Evolutionary conservation across 2,888 invertebrate species (phyloP).

Genomic region (Maniola hyperantus): DNA sequence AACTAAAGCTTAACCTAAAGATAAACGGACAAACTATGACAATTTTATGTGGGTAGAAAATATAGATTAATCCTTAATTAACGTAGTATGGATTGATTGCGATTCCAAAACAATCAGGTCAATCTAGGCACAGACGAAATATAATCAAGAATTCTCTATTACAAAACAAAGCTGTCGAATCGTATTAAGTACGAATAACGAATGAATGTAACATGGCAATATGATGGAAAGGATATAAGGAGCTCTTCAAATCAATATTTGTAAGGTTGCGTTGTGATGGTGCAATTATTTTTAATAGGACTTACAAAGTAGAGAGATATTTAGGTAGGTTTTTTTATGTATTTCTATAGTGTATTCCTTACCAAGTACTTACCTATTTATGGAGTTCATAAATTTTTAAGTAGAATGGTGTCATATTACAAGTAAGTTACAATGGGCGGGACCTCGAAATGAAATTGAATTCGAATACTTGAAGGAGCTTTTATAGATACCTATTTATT

Average conservation of each 20-base stretch:
- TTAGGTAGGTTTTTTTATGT: not conserved
- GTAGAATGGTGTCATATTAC: no score
- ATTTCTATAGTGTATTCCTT: no score
- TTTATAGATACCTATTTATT: no score
- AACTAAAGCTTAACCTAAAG: not conserved
- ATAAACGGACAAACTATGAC: not conserved
- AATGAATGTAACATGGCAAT: not conserved
- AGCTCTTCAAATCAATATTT: not conserved
- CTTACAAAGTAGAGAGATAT: not conserved
- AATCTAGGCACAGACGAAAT: constrained; percentile 17
- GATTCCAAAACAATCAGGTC: constrained; percentile 31
- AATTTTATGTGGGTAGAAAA: not conserved
- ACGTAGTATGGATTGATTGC: constrained; percentile 8
- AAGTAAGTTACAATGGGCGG: no score
- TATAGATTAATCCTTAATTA: not conserved
- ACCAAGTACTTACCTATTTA: no score
- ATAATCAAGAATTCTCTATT: constrained; percentile 22
- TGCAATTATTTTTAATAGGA: not conserved
- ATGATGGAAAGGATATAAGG: not conserved
- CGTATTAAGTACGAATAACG: not conserved
- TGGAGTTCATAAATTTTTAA: no score
- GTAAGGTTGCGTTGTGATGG: not conserved
- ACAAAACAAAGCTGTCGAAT: constrained; percentile 23
- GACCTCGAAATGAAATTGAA: no score
- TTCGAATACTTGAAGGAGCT: no score